Conservation (phyloP, 2,113 vertebrate species). For the Etheostoma cragini region DNA sequence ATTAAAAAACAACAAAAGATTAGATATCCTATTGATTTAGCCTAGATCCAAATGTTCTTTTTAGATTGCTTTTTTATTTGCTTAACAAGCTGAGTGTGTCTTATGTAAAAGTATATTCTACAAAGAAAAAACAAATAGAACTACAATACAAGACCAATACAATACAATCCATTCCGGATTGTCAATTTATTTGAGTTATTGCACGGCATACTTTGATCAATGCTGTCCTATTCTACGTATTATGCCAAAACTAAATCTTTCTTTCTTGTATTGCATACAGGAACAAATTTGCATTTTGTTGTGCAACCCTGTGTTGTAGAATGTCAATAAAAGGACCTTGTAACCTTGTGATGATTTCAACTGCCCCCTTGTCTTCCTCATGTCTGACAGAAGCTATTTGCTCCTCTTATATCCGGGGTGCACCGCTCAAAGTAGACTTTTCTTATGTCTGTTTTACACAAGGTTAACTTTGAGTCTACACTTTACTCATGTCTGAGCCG, state of each 20-base stretch:
- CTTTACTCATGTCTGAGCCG: not conserved
- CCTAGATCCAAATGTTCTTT: not conserved
- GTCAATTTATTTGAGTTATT: not conserved
- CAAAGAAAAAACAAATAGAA: not conserved
- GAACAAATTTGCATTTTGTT: not conserved
- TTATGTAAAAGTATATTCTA: not conserved
- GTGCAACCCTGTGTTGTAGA: not conserved
- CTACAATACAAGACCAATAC: not conserved
- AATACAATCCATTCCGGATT: not conserved
- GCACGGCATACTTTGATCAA: conserved; percentile 5
- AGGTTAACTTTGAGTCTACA: not conserved
- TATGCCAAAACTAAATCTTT: too few relatives aligned
- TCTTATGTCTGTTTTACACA: not conserved
- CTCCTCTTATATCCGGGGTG: conserved; percentile 9
- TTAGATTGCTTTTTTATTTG: not conserved
- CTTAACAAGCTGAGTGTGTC: not conserved
- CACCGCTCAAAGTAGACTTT: conserved; percentile 2
- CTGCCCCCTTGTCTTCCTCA: not conserved
- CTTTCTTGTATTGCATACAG: not conserved
- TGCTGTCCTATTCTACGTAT: too few relatives aligned
- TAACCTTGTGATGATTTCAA: not conserved
- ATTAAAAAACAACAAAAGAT: conserved; percentile 8
- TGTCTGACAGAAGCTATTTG: conserved; percentile 21
- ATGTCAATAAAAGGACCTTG: not conserved
- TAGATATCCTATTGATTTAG: not conserved